Evolutionary conservation across 92 coral and sea anemone species (phyloP), one percentile per base, ranked within the genome.

Genomic region (Epizoanthus illoricatus): DNA sequence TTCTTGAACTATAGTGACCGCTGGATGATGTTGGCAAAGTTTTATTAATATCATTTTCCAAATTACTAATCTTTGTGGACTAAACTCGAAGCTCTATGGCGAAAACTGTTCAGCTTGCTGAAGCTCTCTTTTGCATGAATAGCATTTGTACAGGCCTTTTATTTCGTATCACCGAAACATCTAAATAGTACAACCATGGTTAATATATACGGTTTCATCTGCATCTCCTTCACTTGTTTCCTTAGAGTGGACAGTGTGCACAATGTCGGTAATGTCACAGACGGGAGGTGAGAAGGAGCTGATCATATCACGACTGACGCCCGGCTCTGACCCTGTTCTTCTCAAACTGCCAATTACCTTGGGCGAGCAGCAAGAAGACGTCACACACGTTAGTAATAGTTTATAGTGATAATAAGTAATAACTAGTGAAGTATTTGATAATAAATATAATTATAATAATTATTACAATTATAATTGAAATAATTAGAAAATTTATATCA

Each of bases 171-270:
- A 8, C 10, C 55, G 56, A 52, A 52, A 52, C 10, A 11, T 52
- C 56, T 10, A 52, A 11, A 52, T 24, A 61, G 28, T 5, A 61
- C 21, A 4, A 15, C 3, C 1, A n/a, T 61, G n/a, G 66, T 18
- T 11, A 19, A 7, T 61, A 11, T 61, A 20, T 61, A 18, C 28
- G 9, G n/a, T 61, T 24, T 18, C 65, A 16, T 59, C n/a, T 61
- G 5, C 59, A 5, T 47, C 5, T 56, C 33, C 1, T n/a, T 71
- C 71, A n/a, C n/a, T 67, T 72, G 73, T 36, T 9, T 10, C 55
- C 57, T 10, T 68, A 94, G 98, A 94, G 28, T 95, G 94, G 97
- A 95, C 98, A 18, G 92, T 95, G 41, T 95, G 98, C 67, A 95
- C 94, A 5, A 70, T 95, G 88, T 85, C 84, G 18, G 42, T 89